A percentile compares a stretch with the other conserved stretches of the same genome.
Conservation (phyloP, 2,888 invertebrate genomes). For the Amphimallon solstitiale region DNA sequence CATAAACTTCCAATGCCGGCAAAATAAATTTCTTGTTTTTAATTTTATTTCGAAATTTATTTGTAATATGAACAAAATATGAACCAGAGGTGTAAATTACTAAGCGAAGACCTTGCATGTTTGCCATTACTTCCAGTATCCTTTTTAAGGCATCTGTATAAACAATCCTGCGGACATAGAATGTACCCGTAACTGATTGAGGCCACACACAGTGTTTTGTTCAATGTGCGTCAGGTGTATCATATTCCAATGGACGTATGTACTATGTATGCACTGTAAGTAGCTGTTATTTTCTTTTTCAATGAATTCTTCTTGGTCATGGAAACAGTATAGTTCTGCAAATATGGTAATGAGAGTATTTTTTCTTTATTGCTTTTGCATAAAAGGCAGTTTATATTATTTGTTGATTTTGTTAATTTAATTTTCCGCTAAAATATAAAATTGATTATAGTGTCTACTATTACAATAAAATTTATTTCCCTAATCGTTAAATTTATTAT, state of each 20-base stretch:
- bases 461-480: too few species aligned
- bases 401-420: background rate
- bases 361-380: background rate
- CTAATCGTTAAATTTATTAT: too few species aligned
- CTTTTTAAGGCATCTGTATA: constrained; percentile 18
- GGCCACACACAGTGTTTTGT: constrained; percentile 1
- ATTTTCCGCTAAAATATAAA: too few species aligned
- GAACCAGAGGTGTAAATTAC: constrained; percentile 11
- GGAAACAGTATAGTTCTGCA: background rate
- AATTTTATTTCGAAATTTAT: constrained; percentile 1
- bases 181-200: background rate
- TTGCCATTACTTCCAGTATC: background rate
- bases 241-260: background rate
- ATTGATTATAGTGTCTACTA: too few species aligned
- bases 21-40: constrained; percentile 1
- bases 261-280: background rate
- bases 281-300: background rate
- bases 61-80: background rate
- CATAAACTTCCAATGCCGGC: constrained; percentile 1
- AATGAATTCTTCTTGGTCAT: background rate
- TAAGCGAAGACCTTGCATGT: constrained; percentile 19
- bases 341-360: background rate
- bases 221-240: background rate
- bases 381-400: background rate
- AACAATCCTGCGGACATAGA: constrained; percentile 8